Percentiles rank a stretch among this genome's conserved stretches.
These are phyloP conservation scores for Tetraneura akinire DNA, from an alignment of 1,140 invertebrate genomes.

Conservation along the genomic window DNA sequence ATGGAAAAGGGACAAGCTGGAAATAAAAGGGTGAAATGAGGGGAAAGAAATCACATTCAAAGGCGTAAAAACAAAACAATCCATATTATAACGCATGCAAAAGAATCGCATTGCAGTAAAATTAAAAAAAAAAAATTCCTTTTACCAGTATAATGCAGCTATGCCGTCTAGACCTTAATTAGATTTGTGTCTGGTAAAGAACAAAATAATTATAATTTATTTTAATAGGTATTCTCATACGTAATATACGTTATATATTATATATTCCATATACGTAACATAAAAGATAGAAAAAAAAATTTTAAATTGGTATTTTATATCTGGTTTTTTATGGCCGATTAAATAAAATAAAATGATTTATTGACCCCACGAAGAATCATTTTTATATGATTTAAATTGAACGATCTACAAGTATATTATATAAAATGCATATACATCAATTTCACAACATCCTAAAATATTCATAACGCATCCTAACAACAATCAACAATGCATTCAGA, in stretches of 20 bases:
- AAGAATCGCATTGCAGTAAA: background rate
- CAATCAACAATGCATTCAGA: background rate
- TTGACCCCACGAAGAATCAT: too few relatives aligned
- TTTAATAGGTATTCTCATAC: background rate
- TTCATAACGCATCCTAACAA: constrained; percentile 1
- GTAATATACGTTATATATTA: background rate
- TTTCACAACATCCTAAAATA: background rate
- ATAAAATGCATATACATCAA: background rate
- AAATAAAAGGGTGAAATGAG: constrained; percentile 5
- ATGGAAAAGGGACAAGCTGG: background rate
- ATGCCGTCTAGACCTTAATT: background rate
- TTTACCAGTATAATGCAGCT: background rate
- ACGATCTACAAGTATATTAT: too few relatives aligned
- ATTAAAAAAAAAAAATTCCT: constrained; percentile 8
- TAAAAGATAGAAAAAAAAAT: background rate
- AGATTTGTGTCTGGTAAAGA: background rate
- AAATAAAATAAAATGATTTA: constrained; percentile 6
- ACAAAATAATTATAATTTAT: constrained; percentile 1
- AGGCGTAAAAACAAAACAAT: constrained; percentile 22
- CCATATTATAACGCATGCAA: background rate
- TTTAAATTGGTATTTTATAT: too few relatives aligned
- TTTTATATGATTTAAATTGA: background rate
- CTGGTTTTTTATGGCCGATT: too few relatives aligned
- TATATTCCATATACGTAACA: background rate
- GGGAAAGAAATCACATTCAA: background rate